Percentiles rank a stretch among this genome's conserved stretches.
Conservation (phyloP, 2,888 invertebrate genomes). For the Amiota mariae region DNA sequence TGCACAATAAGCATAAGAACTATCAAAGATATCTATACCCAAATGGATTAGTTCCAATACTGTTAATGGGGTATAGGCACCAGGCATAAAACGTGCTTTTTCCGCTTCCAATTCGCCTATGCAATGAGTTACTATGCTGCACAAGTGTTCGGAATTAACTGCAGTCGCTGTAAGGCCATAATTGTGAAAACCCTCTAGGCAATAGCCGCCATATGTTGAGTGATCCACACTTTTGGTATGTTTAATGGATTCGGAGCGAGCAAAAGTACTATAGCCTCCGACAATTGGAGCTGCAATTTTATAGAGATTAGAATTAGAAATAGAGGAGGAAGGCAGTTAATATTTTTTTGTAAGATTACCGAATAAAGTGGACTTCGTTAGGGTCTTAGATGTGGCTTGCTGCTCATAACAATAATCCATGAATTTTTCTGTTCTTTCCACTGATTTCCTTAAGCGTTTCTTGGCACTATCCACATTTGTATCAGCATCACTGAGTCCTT, state of each 20-base stretch:
- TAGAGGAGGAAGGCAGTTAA: neutral
- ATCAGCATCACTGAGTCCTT: conserved; percentile 83
- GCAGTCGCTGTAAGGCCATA: conserved; percentile 78
- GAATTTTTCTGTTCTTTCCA: conserved; percentile 80
- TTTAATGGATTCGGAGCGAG: conserved; percentile 79
- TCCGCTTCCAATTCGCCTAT: conserved; percentile 70
- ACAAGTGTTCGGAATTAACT: conserved; percentile 76
- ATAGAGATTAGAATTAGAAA: neutral
- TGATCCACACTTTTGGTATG: conserved; percentile 74
- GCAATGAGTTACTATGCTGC: conserved; percentile 78
- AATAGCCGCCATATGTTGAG: conserved; percentile 80
- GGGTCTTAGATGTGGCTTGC: conserved; percentile 77
- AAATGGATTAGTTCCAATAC: conserved; percentile 82
- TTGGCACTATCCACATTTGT: conserved; percentile 76
- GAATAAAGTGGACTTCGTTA: conserved; percentile 74
- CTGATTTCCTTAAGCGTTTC: conserved; percentile 83
- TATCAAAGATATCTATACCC: conserved; percentile 92
- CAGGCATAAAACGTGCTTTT: conserved; percentile 83
- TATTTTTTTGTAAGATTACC: conserved; percentile 66
- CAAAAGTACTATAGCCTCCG: conserved; percentile 82
- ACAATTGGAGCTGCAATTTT: conserved; percentile 68
- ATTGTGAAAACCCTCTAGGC: conserved; percentile 87
- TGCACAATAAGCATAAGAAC: conserved; percentile 84
- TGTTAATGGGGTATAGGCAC: conserved; percentile 84
- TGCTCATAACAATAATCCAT: conserved; percentile 81